Base-by-base conservation (phyloP, 2,797 vertebrate genomes). In the Tokudaia muenninki region DNA sequence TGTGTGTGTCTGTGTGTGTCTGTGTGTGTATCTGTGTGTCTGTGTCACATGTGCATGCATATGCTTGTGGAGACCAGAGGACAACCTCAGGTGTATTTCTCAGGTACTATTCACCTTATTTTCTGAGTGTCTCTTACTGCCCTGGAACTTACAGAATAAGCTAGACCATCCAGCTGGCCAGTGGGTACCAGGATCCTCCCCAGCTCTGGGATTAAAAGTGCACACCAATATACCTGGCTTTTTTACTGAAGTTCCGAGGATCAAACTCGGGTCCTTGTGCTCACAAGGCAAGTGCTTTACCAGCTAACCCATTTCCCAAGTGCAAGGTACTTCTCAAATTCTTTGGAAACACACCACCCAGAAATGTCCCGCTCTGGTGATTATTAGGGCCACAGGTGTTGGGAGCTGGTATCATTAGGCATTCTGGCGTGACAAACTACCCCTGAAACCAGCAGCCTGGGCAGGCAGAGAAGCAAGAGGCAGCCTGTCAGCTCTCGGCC, bases 401-500 rank as follows among this genome's bases (percentile, higher is more conserved):
- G 1, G 21, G 52, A 59, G 22, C 2, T 13, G 59, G 19, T 6
- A 2, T 50, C 72, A 26, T 57, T 8, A 65, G 1, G 37, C 3
- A 7, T 29, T 67, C n/a, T 74, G n/a, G 82, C 52, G 8, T 21
- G 37, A 47, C 14, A 26, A 74, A 29, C 59, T 41, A 14, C 11
- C 31, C 59, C 24, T 31, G 41, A 55, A 78, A 81, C 78, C 44
- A 82, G 75, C 89, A 91, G 14, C 37, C 5, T 96, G 75, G 88
- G 88, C 79, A 72, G 47, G 44, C 31, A 55, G 44, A 77, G 79
- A 80, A 94, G 26, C 89, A 94, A 96, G 79, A 92, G 95, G 63
- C 94, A 70, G 95, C 75, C 55, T 97, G 97, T 97, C 97, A 94
- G 14, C 87, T 98, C 96, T 88, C 78, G 41, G 97, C 96, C 97